Conservation (phyloP, 37 sponge, comb jelly and placozoan genomes). For the Corticium candelabrum region DNA sequence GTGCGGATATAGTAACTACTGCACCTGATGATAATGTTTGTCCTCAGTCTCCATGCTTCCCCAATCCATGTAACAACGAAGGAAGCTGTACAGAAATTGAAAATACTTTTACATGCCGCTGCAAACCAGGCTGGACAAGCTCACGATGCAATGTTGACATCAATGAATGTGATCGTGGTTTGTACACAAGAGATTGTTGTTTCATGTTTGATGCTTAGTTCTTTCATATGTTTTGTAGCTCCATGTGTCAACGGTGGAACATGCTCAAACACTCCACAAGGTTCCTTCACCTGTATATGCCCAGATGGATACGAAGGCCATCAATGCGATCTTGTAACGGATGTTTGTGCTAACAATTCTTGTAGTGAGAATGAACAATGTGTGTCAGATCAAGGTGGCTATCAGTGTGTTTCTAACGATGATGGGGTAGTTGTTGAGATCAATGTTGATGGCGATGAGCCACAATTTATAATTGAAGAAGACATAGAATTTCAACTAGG, state of each 20-base stretch:
- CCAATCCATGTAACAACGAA: not conserved
- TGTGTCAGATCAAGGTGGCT: not conserved
- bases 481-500: no score
- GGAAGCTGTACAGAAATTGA: not conserved
- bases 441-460: no score
- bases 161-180: not conserved
- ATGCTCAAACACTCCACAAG: not conserved
- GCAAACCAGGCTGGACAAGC: not conserved
- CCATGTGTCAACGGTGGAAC: not conserved
- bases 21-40: not conserved
- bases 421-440: no score
- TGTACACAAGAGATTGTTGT: no score
- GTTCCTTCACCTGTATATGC: not conserved
- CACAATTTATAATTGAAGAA: no score
- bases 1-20: not conserved
- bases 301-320: not conserved
- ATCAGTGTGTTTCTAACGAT: no score
- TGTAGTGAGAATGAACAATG: not conserved
- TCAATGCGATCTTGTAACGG: not conserved
- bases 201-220: not conserved
- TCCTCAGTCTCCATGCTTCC: not conserved
- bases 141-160: not conserved
- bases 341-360: not conserved
- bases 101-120: not conserved
- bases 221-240: not conserved